A percentile compares a stretch with the other conserved stretches of the same genome.
Evolutionary conservation across 2,888 invertebrate genomes (phyloP).

Genomic region (Pristionchus fissidentatus): DNA sequence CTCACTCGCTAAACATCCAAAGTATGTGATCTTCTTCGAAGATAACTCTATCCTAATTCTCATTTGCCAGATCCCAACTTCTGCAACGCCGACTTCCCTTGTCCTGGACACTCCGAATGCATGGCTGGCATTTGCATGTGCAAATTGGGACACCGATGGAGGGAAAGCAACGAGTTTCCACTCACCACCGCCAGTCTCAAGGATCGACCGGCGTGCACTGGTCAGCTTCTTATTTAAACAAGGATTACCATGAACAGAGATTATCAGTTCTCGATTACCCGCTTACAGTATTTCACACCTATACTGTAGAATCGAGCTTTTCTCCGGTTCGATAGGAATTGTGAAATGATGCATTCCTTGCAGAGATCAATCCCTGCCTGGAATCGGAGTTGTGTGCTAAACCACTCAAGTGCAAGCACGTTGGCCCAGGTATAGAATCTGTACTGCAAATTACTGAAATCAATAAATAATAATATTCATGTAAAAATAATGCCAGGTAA

Average conservation of each 20-base stretch:
- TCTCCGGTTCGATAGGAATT: no score
- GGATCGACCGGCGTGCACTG: background rate
- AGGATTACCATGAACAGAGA: no score
- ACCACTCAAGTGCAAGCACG: slow-evolving; percentile 49
- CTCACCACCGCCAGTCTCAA: background rate
- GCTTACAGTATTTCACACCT: no score
- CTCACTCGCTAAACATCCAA: background rate
- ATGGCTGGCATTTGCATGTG: background rate
- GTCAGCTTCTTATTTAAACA: no score
- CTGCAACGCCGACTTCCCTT: slow-evolving; percentile 48
- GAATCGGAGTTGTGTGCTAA: slow-evolving; percentile 35
- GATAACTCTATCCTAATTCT: no score
- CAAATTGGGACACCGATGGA: slow-evolving; percentile 24
- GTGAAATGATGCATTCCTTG: no score
- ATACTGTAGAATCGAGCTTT: no score
- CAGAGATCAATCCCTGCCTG: slow-evolving; percentile 49
- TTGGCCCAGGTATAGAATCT: slow-evolving; percentile 34
- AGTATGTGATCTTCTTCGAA: background rate
- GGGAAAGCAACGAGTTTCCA: slow-evolving; percentile 20
- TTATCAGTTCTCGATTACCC: no score
- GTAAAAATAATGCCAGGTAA: background rate
- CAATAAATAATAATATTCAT: background rate
- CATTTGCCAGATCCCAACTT: slow-evolving; percentile 40
- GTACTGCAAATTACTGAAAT: background rate
- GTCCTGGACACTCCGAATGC: slow-evolving; percentile 44